These are phyloP conservation scores for Mesorhabditis sp. DNA, from an alignment of 2,888 invertebrate species.

Conservation along the genomic window DNA sequence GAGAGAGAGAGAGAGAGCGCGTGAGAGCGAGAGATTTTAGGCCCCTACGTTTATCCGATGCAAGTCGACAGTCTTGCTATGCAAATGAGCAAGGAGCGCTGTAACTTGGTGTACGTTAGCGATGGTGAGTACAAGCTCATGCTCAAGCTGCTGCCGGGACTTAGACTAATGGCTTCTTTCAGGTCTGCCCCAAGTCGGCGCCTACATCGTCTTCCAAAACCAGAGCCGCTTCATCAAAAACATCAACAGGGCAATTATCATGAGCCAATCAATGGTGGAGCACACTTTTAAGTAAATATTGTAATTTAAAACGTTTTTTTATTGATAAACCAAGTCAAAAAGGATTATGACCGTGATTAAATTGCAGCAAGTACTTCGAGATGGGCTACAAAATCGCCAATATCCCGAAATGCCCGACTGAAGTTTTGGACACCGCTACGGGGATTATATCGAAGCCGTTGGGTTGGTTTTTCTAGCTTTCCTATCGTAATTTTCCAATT, in stretches of 20 bases:
- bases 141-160: background rate
- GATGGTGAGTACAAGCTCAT: constrained; percentile 18
- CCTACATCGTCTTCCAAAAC: constrained; percentile 29
- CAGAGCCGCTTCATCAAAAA: constrained; percentile 19
- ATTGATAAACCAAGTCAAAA: too few species aligned
- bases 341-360: background rate
- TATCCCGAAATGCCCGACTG: constrained; percentile 26
- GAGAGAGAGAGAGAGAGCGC: background rate
- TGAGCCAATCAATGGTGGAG: constrained; percentile 29
- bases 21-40: background rate
- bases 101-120: constrained; percentile 40
- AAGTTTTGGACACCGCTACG: constrained; percentile 12
- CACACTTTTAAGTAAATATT: constrained; percentile 18
- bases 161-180: background rate
- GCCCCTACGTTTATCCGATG: constrained; percentile 38
- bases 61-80: constrained; percentile 41
- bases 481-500: background rate
- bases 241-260: constrained; percentile 26
- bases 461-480: background rate
- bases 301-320: too few species aligned
- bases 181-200: constrained; percentile 32
- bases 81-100: constrained; percentile 35
- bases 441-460: constrained; percentile 21
- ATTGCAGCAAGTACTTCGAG: constrained; percentile 27
- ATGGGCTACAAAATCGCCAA: constrained; percentile 27